Percentiles rank a stretch among this genome's conserved stretches.
phyloP scores from a whole-genome alignment of 2,888 invertebrate genomes.

The Philhelius pedissequus region DNA sequence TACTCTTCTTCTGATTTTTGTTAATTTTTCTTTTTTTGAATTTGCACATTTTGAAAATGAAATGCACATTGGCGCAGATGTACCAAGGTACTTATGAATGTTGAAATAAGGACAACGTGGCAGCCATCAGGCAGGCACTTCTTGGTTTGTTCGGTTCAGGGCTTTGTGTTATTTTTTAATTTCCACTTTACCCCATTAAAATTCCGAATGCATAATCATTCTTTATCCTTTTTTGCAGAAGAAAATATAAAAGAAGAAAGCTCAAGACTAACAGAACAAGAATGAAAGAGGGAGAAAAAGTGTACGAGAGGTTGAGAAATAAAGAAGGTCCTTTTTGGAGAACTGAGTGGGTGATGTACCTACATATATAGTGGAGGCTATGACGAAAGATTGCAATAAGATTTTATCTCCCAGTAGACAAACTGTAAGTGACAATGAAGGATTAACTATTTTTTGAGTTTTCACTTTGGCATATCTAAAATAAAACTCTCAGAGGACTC shows the following conservation, averaged over 20 bases:
- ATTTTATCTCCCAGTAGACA: constrained; percentile 12
- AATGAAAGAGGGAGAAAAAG: neutral
- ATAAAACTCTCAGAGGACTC: neutral
- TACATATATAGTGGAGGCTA: neutral
- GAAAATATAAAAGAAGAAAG: neutral
- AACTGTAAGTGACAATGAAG: constrained; percentile 39
- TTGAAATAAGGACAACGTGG: constrained; percentile 53
- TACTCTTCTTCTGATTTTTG: neutral
- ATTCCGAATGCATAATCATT: constrained; percentile 60
- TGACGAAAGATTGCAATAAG: neutral
- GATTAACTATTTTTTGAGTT: constrained; percentile 10
- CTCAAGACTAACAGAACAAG: neutral
- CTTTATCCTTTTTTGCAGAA: constrained; percentile 19
- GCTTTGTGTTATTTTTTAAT: constrained; percentile 65
- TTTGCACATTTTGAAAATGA: neutral
- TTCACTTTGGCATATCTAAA: constrained; percentile 2
- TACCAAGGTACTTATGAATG: constrained; percentile 31
- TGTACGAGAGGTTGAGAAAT: no score
- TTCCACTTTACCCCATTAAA: constrained; percentile 66
- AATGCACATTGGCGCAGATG: constrained; percentile 11
- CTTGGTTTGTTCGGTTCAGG: constrained; percentile 10
- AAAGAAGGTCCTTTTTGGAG: constrained; percentile 5
- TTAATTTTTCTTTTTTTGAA: neutral
- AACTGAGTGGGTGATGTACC: neutral
- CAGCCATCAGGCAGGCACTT: neutral